Evolutionary conservation across 1,140 invertebrate species (phyloP).

Genomic region (Tyrophagus putrescentiae): DNA sequence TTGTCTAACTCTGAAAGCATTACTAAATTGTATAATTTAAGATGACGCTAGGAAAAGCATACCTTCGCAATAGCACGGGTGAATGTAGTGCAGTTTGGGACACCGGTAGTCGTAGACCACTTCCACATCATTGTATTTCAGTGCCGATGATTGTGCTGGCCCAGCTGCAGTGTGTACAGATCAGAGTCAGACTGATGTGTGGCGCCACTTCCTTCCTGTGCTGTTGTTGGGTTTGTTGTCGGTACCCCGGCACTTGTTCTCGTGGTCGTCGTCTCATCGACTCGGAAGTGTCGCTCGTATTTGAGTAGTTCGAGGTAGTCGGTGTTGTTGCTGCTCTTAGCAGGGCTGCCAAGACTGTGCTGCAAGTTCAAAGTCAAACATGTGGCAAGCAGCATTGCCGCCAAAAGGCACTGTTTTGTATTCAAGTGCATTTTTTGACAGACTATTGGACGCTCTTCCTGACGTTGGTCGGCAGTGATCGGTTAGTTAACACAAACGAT

Average conservation of each 20-base stretch:
- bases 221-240: background rate
- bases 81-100: conserved; percentile 25
- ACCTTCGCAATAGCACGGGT: conserved; percentile 26
- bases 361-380: too few relatives aligned
- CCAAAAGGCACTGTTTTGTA: too few relatives aligned
- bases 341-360: too few relatives aligned
- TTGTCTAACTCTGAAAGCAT: conserved; percentile 14
- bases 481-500: too few relatives aligned
- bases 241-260: background rate
- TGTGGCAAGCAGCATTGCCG: too few relatives aligned
- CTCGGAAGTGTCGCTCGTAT: background rate
- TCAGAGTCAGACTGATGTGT: background rate
- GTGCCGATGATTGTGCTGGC: background rate
- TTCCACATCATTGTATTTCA: background rate
- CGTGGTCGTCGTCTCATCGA: background rate
- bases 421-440: too few relatives aligned
- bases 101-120: conserved; percentile 16
- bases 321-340: background rate
- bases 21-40: background rate
- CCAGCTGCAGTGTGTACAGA: conserved; percentile 1
- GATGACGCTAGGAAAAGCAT: background rate
- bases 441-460: too few relatives aligned
- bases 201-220: background rate
- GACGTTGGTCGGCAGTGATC: too few relatives aligned
- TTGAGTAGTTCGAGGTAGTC: conserved; percentile 2